phyloP scores from a whole-genome alignment of 2,888 invertebrate species.

The Pogonocherus hispidulus region DNA sequence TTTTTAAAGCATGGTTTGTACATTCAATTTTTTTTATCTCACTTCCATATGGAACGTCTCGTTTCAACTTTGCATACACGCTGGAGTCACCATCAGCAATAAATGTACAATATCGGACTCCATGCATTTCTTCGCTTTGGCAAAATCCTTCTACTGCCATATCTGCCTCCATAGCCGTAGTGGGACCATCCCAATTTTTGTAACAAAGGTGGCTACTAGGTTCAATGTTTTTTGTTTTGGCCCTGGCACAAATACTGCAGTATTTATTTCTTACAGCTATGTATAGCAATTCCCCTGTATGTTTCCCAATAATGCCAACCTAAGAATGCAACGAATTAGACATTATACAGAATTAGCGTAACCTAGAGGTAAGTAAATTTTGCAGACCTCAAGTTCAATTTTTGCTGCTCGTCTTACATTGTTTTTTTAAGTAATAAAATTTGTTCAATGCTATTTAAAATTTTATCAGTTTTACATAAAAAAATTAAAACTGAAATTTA shows the following conservation, averaged over 20 bases:
- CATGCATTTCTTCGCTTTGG: constrained; percentile 34
- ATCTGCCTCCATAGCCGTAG: constrained; percentile 44
- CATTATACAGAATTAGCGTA: neutral
- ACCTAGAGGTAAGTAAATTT: no score
- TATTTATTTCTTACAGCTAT: constrained; percentile 45
- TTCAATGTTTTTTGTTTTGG: constrained; percentile 17
- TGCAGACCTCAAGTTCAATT: neutral
- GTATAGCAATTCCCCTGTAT: constrained; percentile 39
- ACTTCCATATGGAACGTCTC: constrained; percentile 38
- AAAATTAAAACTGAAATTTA: neutral
- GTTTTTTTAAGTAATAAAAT: no score
- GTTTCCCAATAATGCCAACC: no score
- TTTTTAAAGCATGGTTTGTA: constrained; percentile 45
- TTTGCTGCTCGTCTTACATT: neutral
- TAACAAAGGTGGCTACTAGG: constrained; percentile 40
- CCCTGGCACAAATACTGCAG: constrained; percentile 40
- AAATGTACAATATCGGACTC: constrained; percentile 36
- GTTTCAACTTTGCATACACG: constrained; percentile 38
- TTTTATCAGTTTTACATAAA: no score
- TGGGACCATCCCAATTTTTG: constrained; percentile 40
- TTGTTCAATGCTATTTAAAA: no score
- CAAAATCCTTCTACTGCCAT: constrained; percentile 44
- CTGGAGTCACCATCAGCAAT: constrained; percentile 46
- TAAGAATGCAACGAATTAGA: no score
- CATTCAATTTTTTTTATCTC: constrained; percentile 42